Evolutionary conservation across 2,113 vertebrate species (phyloP), one percentile per base, ranked within the genome.

Genomic region (Grantiella picta): DNA sequence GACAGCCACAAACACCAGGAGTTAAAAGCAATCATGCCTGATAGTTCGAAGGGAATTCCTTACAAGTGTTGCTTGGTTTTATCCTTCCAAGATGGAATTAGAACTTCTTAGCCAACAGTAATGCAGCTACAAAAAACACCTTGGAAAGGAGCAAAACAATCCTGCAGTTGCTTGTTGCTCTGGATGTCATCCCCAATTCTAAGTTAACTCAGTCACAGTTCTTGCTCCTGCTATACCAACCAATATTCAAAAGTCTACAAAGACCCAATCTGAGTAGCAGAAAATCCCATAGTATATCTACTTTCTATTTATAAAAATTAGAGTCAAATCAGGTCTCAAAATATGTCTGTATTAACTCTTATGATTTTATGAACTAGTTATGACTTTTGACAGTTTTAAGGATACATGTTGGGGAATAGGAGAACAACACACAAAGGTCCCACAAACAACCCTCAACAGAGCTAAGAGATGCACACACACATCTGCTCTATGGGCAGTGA

Each of bases 401-500:
- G 10, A 57, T 29, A 57, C n/a, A 57, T 1, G 0, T 3, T 47
- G 44, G 10, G 28, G 9, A 1, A 44, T 0, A 27, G 11, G 6
- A 68, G 11, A n/a, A 27, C 4, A 85, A 21, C 18, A 75, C 13
- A 66, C 21, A 53, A 45, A 50, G 6, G 9, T 70, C 35, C 29
- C 19, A 66, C 21, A 66, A 54, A 38, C 8, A 92, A 2, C 15
- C 29, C 56, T 63, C 35, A 64, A 16, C 6, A 60, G 13, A 75
- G 18, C 5, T 3, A 10, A 53, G n/a, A 61, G 23, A 13, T 5
- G 31, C 2, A 2, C 5, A 42, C 25, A 49, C 12, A 52, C 33
- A 45, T 15, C 11, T 27, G 2, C 35, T 35, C 27, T 21, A 14
- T 40, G 20, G 24, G 17, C n/a, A 86, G 29, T 1, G 3, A 61